phyloP scores from a whole-genome alignment of 2,888 invertebrate species.

The Andrena minutula region DNA sequence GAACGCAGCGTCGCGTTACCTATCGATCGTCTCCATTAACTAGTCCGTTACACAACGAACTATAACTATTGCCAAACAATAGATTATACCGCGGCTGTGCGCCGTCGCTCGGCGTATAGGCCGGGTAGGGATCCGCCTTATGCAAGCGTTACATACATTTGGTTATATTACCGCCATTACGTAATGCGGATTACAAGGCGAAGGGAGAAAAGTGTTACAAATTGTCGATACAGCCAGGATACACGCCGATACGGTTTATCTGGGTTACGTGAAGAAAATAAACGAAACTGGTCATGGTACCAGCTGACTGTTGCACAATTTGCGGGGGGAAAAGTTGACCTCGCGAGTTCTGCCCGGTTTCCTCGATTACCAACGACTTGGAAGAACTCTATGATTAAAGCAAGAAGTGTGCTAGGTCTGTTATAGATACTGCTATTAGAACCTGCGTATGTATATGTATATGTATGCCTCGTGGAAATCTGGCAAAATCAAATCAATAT shows the following conservation, averaged over 20 bases:
- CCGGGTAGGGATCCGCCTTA: conserved; percentile 79
- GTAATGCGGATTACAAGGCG: conserved; percentile 81
- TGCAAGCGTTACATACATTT: conserved; percentile 84
- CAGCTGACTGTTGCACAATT: conserved; percentile 52
- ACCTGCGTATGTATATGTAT: too few relatives aligned
- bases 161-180: conserved; percentile 83
- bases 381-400: not conserved
- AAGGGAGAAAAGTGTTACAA: conserved; percentile 66
- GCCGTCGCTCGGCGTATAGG: conserved; percentile 70
- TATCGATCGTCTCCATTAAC: conserved; percentile 77
- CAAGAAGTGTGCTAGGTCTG: not conserved
- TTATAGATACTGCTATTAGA: not conserved
- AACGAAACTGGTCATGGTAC: conserved; percentile 35
- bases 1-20: conserved; percentile 48
- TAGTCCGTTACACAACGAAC: conserved; percentile 78
- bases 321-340: conserved; percentile 35
- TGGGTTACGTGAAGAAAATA: conserved; percentile 47
- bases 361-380: not conserved
- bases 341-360: conserved; percentile 14
- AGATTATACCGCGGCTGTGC: conserved; percentile 77
- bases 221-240: conserved; percentile 60
- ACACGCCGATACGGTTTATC: conserved; percentile 31
- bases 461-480: too few relatives aligned
- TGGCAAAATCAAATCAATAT: too few relatives aligned
- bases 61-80: conserved; percentile 82